These are phyloP conservation scores for Drosophila navojoa DNA, from an alignment of 1,140 invertebrate species.

Conservation along the genomic window DNA sequence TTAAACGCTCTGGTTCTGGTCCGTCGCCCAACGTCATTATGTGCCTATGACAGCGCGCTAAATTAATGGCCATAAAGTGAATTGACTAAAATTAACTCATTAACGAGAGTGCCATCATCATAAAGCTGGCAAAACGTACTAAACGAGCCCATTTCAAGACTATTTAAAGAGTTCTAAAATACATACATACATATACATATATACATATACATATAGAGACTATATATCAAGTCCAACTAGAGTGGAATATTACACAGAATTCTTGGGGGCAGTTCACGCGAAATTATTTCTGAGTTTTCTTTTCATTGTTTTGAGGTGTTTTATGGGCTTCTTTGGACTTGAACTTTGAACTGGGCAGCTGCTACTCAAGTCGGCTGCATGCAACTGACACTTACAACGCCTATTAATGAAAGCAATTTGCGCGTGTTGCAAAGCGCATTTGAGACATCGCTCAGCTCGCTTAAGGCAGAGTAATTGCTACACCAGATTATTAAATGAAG, in stretches of 20 bases:
- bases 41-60: slow-evolving; percentile 1
- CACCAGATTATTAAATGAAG: slow-evolving; percentile 75
- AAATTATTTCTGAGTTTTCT: background rate
- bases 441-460: slow-evolving; percentile 32
- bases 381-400: slow-evolving; percentile 69
- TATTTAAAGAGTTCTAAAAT: background rate
- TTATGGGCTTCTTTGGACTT: slow-evolving; percentile 21
- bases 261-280: background rate
- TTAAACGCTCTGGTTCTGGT: slow-evolving; percentile 4
- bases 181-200: background rate
- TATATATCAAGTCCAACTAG: background rate
- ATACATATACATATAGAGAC: background rate
- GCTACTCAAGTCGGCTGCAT: slow-evolving; percentile 61
- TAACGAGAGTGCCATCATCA: slow-evolving; percentile 32
- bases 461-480: slow-evolving; percentile 44
- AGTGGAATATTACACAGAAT: background rate
- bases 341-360: slow-evolving; percentile 23
- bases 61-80: slow-evolving; percentile 46
- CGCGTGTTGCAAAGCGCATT: slow-evolving; percentile 41
- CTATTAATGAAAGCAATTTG: slow-evolving; percentile 62
- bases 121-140: slow-evolving; percentile 35
- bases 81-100: slow-evolving; percentile 46
- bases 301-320: background rate
- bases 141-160: slow-evolving; percentile 9
- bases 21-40: background rate